Evolutionary conservation across 2,113 vertebrate genomes (phyloP).

Genomic region (Narcine bancroftii): DNA sequence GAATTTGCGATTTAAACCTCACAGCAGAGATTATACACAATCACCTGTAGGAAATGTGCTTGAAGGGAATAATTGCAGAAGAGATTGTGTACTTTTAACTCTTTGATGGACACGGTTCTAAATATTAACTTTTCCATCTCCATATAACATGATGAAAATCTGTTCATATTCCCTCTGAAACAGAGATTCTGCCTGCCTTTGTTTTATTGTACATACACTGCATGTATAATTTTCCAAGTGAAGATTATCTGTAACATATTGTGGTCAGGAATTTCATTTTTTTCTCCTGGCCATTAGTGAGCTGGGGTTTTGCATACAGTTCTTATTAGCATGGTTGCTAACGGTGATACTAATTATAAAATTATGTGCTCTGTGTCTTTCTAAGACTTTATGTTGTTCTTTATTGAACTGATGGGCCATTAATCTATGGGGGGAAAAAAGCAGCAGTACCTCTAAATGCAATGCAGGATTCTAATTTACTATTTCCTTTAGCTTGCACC

Average conservation of each 20-base stretch:
- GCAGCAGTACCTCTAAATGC: neutral
- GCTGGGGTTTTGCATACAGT: constrained; percentile 24
- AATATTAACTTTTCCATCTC: neutral
- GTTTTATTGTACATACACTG: neutral
- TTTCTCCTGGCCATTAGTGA: constrained; percentile 4
- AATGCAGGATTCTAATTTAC: neutral
- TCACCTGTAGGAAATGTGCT: neutral
- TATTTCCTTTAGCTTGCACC: neutral
- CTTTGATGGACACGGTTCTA: neutral
- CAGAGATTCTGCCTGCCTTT: neutral
- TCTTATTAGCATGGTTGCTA: constrained; percentile 16
- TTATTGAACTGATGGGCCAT: constrained; percentile 27
- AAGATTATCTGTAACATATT: neutral
- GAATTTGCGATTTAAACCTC: neutral
- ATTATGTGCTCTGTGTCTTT: constrained; percentile 29
- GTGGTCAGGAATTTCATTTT: neutral
- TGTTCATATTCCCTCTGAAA: neutral
- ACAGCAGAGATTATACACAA: neutral
- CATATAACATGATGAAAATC: neutral
- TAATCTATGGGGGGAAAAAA: neutral
- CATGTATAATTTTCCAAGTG: neutral
- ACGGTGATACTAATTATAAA: constrained; percentile 32
- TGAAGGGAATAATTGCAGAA: neutral
- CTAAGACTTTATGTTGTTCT: neutral
- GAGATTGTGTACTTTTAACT: constrained; percentile 6